These are phyloP conservation scores for Camponotus floridanus DNA, from an alignment of 1,140 invertebrate species.

Conservation along the genomic window DNA sequence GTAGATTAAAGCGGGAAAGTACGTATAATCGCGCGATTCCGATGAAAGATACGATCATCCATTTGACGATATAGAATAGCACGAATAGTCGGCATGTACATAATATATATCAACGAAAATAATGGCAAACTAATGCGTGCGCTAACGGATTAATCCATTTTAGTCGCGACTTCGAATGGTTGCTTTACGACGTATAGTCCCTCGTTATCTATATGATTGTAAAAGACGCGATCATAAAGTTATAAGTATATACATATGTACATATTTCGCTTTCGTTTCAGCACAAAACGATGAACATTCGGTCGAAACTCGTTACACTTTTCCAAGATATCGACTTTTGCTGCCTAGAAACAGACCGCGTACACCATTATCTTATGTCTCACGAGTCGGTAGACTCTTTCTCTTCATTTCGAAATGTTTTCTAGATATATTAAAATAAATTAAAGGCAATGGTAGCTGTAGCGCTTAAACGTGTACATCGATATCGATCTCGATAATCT, in stretches of 20 bases:
- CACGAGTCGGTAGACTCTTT: background rate
- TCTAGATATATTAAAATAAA: slow-evolving; percentile 8
- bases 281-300: background rate
- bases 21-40: slow-evolving; percentile 35
- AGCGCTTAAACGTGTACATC: background rate
- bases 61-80: slow-evolving; percentile 14
- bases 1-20: slow-evolving; percentile 16
- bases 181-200: background rate
- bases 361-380: background rate
- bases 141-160: background rate
- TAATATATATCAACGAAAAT: background rate
- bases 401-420: background rate
- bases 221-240: background rate
- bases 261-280: slow-evolving; percentile 16
- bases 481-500: background rate
- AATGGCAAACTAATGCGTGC: background rate
- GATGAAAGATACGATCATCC: slow-evolving; percentile 23
- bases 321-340: slow-evolving; percentile 48
- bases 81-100: background rate
- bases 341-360: slow-evolving; percentile 27
- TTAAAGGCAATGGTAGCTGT: slow-evolving; percentile 6
- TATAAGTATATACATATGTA: background rate
- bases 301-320: slow-evolving; percentile 25
- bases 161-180: background rate
- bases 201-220: slow-evolving; percentile 14